Evolutionary conservation across 2,888 invertebrate species (phyloP), one percentile per base, ranked within the genome.

Genomic region (Agrilus cyanescens): DNA sequence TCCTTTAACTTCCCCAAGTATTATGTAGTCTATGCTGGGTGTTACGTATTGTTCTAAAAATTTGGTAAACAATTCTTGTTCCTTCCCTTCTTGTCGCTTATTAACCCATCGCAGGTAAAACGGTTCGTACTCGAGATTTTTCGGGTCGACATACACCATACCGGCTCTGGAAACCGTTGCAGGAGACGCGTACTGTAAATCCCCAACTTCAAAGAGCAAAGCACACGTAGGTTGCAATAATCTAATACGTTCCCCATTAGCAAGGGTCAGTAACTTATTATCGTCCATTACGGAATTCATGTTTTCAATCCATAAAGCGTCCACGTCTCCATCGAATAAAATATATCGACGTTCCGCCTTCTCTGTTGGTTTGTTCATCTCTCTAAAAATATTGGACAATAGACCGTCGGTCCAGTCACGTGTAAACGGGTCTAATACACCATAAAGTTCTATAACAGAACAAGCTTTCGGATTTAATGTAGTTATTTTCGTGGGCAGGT

Each of bases 261-360:
- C 89, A 45, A 94, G 69, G 1, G 93, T 94, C 42, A 94, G 68
- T 33, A 93, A 69, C 59, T 83, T 85, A 62, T 93, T 94, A 65
- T 94, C 93, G 59, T 94, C 94, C 93, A 94, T 93, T 2, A 94
- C 91, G 0, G 91, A 90, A 69, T 93, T 94, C 90, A 94, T 93
- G 68, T 93, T 94, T 67, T 94, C 94, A 50, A 94, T 89, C 93
- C 93, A 94, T 32, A 91, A 71, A 1, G 93, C 87, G 69, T 94
- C 93, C 3, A 94, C 90, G 60, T 93, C 91, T 3, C 94, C 94
- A 61, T 94, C 94, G 67, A 91, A 93, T 37, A 93, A 70, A 37
- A 91, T 87, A 62, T 88, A 91, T 45, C 80, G 79, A 41, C 79
- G 75, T 60, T 90, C 89, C 49, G 80, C 71, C 55, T 73, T 78